These are phyloP conservation scores for Zygaena filipendulae DNA, from an alignment of 2,888 invertebrate genomes.

Conservation along the genomic window DNA sequence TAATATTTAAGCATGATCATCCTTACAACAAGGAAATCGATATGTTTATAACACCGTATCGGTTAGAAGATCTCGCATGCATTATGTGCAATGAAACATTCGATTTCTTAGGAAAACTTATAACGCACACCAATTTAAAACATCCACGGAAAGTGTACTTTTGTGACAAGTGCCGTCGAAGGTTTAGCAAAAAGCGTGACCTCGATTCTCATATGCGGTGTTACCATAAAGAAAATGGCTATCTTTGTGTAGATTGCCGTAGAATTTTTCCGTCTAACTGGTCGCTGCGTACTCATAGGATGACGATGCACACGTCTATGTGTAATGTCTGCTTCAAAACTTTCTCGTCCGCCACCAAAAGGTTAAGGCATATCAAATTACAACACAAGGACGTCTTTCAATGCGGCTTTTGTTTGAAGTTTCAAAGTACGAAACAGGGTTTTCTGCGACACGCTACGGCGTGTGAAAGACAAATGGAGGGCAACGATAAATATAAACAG, in stretches of 20 bases:
- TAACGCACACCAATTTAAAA: conserved; percentile 34
- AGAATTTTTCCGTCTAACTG: conserved; percentile 25
- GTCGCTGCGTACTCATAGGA: conserved; percentile 31
- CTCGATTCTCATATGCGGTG: conserved; percentile 31
- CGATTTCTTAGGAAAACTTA: conserved; percentile 29
- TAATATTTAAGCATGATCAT: conserved; percentile 32
- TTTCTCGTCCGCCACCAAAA: conserved; percentile 30
- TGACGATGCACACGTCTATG: conserved; percentile 31
- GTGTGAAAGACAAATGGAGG: conserved; percentile 19
- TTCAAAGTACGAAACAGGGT: conserved; percentile 33
- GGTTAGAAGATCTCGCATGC: conserved; percentile 39
- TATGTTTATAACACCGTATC: conserved; percentile 28
- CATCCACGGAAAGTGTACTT: conserved; percentile 31
- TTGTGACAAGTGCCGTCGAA: conserved; percentile 32
- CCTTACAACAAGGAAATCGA: conserved; percentile 29
- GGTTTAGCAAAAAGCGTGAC: conserved; percentile 38
- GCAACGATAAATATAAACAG: conserved; percentile 2
- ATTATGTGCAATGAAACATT: conserved; percentile 31
- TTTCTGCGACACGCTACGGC: conserved; percentile 37
- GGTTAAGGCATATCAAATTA: conserved; percentile 37
- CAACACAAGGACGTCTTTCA: conserved; percentile 29
- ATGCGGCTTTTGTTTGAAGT: conserved; percentile 39
- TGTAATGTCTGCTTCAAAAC: conserved; percentile 43
- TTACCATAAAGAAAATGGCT: conserved; percentile 28
- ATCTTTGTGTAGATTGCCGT: conserved; percentile 33